These are phyloP conservation scores for Melanitta fusca DNA, from an alignment of 2,797 vertebrate species.

Conservation along the genomic window DNA sequence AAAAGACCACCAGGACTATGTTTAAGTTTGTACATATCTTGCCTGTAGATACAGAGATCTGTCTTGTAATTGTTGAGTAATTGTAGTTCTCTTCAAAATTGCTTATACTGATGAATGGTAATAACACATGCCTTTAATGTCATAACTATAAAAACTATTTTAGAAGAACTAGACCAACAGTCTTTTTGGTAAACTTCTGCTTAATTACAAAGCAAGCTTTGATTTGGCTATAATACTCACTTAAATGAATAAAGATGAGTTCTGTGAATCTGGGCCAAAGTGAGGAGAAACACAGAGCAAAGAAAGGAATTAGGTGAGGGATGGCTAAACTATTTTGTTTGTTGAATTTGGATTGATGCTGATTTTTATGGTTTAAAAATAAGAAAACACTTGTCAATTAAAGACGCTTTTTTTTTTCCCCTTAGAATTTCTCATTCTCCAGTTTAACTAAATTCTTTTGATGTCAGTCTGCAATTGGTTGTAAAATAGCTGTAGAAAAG, in stretches of 20 bases:
- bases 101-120: not conserved
- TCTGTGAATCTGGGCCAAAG: not conserved
- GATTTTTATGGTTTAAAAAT: not conserved
- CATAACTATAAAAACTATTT: too few species aligned
- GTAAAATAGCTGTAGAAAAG: not conserved
- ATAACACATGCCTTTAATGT: not conserved
- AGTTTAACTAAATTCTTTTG: not conserved
- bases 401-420: not conserved
- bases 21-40: not conserved
- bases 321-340: not conserved
- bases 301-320: not conserved
- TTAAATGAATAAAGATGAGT: not conserved
- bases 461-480: not conserved
- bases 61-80: not conserved
- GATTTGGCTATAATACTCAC: not conserved
- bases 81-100: not conserved
- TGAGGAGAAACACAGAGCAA: not conserved
- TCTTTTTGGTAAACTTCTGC: not conserved
- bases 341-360: not conserved
- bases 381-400: not conserved
- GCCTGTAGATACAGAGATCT: not conserved
- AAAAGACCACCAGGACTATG: not conserved
- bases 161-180: not conserved
- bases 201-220: constrained; percentile 16
- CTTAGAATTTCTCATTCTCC: not conserved